Conservation (phyloP, 2,888 invertebrate genomes). For the Drosophila stalkeri region DNA sequence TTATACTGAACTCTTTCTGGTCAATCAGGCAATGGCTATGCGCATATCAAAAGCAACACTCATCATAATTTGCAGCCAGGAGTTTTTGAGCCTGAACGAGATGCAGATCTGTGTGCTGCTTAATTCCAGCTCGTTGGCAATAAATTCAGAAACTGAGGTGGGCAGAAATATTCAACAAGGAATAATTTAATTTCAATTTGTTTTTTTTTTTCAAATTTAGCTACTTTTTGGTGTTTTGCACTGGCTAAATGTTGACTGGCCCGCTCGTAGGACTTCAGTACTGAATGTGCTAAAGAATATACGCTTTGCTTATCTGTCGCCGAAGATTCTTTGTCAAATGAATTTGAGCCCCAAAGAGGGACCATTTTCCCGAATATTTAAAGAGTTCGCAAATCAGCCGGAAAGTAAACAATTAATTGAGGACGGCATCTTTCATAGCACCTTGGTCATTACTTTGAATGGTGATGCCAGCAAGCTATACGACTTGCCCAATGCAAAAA, state of each 20-base stretch:
- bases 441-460: slow-evolving; percentile 21
- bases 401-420: slow-evolving; percentile 8
- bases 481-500: background rate
- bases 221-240: slow-evolving; percentile 12
- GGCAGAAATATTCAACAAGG: background rate
- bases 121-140: slow-evolving; percentile 24
- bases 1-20: background rate
- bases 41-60: slow-evolving; percentile 29
- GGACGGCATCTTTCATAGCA: slow-evolving; percentile 36
- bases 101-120: slow-evolving; percentile 31
- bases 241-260: slow-evolving; percentile 33
- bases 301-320: slow-evolving; percentile 30
- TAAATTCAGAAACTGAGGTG: slow-evolving; percentile 54
- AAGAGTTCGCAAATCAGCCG: background rate
- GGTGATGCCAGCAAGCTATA: background rate
- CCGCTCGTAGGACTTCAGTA: slow-evolving; percentile 2
- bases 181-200: no score
- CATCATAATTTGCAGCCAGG: slow-evolving; percentile 13
- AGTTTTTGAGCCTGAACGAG: slow-evolving; percentile 28
- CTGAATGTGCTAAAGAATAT: slow-evolving; percentile 2
- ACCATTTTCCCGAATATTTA: slow-evolving; percentile 8
- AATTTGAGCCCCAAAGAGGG: background rate
- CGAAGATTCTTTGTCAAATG: slow-evolving; percentile 15
- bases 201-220: background rate
- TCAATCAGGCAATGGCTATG: slow-evolving; percentile 14